Conservation (phyloP, 2,113 vertebrate species). For the Antechinus flavipes region DNA sequence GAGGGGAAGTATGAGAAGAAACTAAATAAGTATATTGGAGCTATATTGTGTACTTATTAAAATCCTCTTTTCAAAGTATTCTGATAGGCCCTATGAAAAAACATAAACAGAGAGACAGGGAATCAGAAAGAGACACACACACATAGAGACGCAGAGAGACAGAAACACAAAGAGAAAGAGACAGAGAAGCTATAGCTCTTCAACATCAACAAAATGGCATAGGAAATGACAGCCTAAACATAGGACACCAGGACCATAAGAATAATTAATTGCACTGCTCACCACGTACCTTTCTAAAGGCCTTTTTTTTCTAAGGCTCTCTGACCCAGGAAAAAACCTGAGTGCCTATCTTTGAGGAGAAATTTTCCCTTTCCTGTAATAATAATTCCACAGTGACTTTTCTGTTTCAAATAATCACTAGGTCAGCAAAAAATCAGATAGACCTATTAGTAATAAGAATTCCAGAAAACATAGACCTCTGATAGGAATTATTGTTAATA, state of each 20-base stretch:
- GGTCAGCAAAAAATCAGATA: not conserved
- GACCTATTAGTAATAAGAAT: not conserved
- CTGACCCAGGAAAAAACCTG: not conserved
- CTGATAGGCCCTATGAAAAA: not conserved
- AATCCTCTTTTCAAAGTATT: not conserved
- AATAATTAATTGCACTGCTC: not conserved
- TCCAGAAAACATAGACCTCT: not conserved
- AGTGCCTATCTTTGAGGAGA: not conserved
- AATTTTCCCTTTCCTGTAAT: not conserved
- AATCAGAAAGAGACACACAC: too few relatives aligned
- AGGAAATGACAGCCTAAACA: not conserved
- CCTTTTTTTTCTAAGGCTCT: not conserved
- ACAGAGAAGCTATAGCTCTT: not conserved
- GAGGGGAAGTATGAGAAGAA: not conserved
- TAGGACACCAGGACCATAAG: not conserved
- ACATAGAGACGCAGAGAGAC: not conserved
- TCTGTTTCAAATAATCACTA: not conserved
- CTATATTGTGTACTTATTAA: not conserved
- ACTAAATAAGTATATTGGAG: not conserved
- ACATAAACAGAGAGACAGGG: too few relatives aligned
- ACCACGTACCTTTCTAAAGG: not conserved
- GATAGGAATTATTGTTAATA: not conserved
- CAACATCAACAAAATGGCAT: not conserved
- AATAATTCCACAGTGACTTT: not conserved
- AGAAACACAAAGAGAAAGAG: too few relatives aligned